phyloP scores from a whole-genome alignment of 2,888 invertebrate species.

The Mycalesis mineus region DNA sequence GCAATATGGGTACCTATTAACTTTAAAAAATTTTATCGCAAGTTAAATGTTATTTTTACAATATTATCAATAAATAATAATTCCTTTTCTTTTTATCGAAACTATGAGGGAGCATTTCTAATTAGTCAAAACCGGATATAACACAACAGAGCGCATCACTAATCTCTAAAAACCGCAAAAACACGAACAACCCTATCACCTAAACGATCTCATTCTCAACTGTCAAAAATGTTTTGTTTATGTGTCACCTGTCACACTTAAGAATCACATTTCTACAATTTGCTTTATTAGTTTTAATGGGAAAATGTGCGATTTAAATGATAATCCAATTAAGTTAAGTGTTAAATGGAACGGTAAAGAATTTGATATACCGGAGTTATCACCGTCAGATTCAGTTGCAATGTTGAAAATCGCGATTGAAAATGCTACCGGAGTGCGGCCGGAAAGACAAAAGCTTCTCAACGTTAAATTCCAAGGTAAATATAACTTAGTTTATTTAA shows the following conservation, averaged over 20 bases:
- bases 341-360: slow-evolving; percentile 98
- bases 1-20: too few relatives aligned
- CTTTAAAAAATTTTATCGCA: too few relatives aligned
- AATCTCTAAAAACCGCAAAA: background rate
- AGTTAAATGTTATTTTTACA: too few relatives aligned
- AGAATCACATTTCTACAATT: slow-evolving; percentile 16
- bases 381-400: slow-evolving; percentile 87
- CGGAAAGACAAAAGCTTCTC: slow-evolving; percentile 95
- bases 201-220: too few relatives aligned
- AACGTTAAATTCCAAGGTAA: slow-evolving; percentile 95
- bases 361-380: slow-evolving; percentile 85
- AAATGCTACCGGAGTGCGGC: slow-evolving; percentile 91
- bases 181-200: background rate
- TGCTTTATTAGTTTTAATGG: slow-evolving; percentile 38
- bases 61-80: too few relatives aligned
- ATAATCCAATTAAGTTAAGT: slow-evolving; percentile 76
- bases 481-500: slow-evolving; percentile 23
- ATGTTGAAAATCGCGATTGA: slow-evolving; percentile 91
- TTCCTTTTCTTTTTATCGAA: too few relatives aligned
- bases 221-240: slow-evolving; percentile 53
- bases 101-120: too few relatives aligned
- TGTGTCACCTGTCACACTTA: slow-evolving; percentile 49
- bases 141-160: background rate
- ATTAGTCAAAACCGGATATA: too few relatives aligned
- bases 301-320: slow-evolving; percentile 72